Conservation (phyloP, 2,797 vertebrate genomes). For the Vultur gryphus region DNA sequence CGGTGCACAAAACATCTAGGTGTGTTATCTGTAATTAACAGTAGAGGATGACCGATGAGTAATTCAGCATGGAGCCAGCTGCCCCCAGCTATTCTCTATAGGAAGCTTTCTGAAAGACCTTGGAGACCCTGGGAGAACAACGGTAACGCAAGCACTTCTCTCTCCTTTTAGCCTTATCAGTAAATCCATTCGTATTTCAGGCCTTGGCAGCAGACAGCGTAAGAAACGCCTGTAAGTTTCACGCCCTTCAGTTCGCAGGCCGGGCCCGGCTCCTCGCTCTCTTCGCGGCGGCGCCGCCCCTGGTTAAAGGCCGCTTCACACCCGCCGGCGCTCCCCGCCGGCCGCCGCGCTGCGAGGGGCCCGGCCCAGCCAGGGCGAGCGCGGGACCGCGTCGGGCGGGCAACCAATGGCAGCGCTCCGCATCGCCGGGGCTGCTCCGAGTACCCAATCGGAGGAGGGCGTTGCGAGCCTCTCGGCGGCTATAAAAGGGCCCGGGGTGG, state of each 20-base stretch:
- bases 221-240: accelerated
- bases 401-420: neutral
- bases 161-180: neutral
- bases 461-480: accelerated
- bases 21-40: neutral
- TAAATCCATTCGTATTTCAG: accelerated
- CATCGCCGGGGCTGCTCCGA: neutral
- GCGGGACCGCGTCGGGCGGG: no score
- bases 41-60: neutral
- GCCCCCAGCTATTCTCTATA: neutral
- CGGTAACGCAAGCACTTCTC: neutral
- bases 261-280: accelerated
- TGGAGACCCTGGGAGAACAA: neutral
- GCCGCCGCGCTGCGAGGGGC: no score
- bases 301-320: neutral
- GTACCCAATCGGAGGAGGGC: neutral
- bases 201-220: accelerated
- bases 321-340: neutral
- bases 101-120: neutral
- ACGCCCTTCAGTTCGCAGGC: accelerated
- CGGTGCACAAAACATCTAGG: neutral
- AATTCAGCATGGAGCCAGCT: neutral
- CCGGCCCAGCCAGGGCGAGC: no score
- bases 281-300: no score
- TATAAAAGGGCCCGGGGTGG: accelerated